These are phyloP conservation scores for Corythaixoides concolor DNA, from an alignment of 2,113 vertebrate genomes.

Conservation along the genomic window DNA sequence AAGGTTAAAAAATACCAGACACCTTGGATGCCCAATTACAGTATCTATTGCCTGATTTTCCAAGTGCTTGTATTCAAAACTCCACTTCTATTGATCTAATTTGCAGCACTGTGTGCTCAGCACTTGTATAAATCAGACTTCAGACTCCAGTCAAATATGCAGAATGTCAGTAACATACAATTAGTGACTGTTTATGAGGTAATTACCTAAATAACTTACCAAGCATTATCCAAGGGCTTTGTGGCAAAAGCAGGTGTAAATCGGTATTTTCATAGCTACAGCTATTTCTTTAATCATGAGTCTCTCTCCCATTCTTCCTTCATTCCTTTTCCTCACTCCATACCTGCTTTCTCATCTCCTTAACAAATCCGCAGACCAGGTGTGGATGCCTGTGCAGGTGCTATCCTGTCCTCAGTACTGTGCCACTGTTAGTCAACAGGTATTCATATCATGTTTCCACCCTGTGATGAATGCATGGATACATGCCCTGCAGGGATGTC, in stretches of 20 bases:
- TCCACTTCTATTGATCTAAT: background rate
- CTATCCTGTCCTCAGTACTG: background rate
- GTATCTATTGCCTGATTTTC: background rate
- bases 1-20: background rate
- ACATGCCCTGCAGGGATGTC: background rate
- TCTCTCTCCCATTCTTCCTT: background rate
- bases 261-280: background rate
- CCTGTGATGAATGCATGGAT: background rate
- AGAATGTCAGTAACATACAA: background rate
- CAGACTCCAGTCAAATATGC: background rate
- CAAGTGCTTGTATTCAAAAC: background rate
- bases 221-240: background rate
- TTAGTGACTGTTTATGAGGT: slow-evolving; percentile 4
- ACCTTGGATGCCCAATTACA: background rate
- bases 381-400: background rate
- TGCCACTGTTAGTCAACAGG: background rate
- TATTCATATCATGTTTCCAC: background rate
- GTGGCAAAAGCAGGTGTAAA: background rate
- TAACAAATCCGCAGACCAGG: background rate
- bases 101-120: background rate
- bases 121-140: background rate
- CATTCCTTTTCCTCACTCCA: background rate
- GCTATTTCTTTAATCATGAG: background rate
- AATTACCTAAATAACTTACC: slow-evolving; percentile 1
- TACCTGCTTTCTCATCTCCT: background rate